Percentiles rank a stretch among this genome's conserved stretches.
These are phyloP conservation scores for Empidonax alnorum DNA, from an alignment of 2,113 vertebrate genomes.

Conservation along the genomic window DNA sequence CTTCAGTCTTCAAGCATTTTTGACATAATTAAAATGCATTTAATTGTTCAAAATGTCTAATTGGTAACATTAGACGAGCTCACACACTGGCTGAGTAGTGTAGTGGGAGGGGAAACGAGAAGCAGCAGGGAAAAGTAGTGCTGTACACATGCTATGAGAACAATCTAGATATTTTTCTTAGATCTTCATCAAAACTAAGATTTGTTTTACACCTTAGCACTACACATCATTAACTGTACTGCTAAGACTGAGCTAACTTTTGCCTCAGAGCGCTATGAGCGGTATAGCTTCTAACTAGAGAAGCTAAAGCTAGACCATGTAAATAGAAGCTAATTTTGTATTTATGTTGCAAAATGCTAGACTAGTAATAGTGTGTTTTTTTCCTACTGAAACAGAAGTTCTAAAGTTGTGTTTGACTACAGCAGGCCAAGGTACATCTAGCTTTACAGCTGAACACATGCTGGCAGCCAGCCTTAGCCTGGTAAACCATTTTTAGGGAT, in stretches of 20 bases:
- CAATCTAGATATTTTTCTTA: not conserved
- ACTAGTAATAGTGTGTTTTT: not conserved
- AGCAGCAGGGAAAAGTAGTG: not conserved
- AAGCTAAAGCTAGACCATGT: not conserved
- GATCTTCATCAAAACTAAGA: not conserved
- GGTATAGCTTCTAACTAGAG: not conserved
- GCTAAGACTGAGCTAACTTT: not conserved
- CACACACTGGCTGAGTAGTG: rapidly evolving
- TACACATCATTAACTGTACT: not conserved
- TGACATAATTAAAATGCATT: not conserved
- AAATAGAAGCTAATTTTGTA: not conserved
- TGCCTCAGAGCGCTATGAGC: not conserved
- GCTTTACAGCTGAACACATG: not conserved
- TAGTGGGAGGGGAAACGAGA: not conserved
- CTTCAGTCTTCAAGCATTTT: not conserved
- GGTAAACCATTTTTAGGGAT: not conserved
- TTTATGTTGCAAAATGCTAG: not conserved
- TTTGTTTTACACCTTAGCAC: not conserved
- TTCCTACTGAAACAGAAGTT: not conserved
- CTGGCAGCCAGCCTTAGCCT: not conserved
- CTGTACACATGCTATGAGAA: not conserved
- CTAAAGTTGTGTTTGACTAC: not conserved
- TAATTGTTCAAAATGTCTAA: not conserved
- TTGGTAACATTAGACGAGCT: not conserved
- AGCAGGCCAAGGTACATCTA: not conserved